Conservation (phyloP, 2,113 vertebrate species). For the Triplophysa siluroides region DNA sequence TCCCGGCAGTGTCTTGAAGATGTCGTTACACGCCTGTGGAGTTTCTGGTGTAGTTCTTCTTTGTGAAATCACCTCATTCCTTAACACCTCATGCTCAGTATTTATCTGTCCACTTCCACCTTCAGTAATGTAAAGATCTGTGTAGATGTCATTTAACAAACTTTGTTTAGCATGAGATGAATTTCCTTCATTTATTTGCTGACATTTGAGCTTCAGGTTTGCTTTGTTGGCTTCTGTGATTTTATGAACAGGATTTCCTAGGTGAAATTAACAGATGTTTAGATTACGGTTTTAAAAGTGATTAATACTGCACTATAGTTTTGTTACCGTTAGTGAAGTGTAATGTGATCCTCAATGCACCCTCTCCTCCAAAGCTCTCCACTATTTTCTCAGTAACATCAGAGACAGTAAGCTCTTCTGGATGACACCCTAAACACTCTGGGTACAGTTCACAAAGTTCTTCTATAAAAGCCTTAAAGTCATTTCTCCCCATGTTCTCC, state of each 20-base stretch:
- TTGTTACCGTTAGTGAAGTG: too few species aligned
- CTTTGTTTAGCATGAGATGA: conserved; percentile 1
- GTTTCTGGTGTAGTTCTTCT: background rate
- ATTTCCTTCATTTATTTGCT: conserved; percentile 13
- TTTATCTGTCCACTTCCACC: conserved; percentile 6
- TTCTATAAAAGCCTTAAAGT: background rate
- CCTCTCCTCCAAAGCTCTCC: conserved; percentile 14
- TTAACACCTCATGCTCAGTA: conserved; percentile 17
- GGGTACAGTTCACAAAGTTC: background rate
- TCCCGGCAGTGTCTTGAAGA: conserved; percentile 12
- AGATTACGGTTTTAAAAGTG: too few species aligned
- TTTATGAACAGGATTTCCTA: background rate
- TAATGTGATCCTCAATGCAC: background rate
- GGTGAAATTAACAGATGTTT: too few species aligned
- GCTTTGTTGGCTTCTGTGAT: conserved; percentile 5
- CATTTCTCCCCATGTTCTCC: background rate
- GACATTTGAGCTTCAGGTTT: background rate
- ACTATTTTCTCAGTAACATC: background rate
- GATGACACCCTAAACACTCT: background rate
- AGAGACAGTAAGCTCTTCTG: background rate
- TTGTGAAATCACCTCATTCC: conserved; percentile 5
- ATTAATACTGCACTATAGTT: too few species aligned
- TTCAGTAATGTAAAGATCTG: background rate
- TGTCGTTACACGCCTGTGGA: background rate
- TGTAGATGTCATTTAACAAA: conserved; percentile 5